Percentiles rank a stretch among this genome's conserved stretches.
These are phyloP conservation scores for Drosophila tristis DNA, from an alignment of 1,140 invertebrate species.

Conservation along the genomic window DNA sequence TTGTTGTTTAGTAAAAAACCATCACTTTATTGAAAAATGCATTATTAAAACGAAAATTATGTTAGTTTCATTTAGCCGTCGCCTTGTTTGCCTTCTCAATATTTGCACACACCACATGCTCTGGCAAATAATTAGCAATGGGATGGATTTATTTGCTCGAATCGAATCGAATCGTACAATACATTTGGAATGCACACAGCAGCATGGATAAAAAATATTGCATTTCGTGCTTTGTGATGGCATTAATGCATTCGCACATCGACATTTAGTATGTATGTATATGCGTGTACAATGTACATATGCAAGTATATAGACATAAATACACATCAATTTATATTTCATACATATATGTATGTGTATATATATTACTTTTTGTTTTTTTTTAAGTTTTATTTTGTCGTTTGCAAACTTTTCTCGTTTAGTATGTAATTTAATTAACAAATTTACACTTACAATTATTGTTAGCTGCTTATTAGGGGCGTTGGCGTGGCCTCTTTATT, in stretches of 20 bases:
- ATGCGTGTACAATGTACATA: slow-evolving; percentile 10
- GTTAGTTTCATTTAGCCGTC: slow-evolving; percentile 73
- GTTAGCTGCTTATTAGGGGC: slow-evolving; percentile 59
- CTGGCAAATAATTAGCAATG: slow-evolving; percentile 39
- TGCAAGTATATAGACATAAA: slow-evolving; percentile 39
- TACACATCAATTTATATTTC: slow-evolving; percentile 52
- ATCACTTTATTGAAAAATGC: slow-evolving; percentile 82
- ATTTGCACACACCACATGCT: slow-evolving; percentile 33
- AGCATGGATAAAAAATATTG: slow-evolving; percentile 58
- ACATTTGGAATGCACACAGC: slow-evolving; percentile 55
- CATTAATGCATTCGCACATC: slow-evolving; percentile 58
- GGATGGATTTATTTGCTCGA: slow-evolving; percentile 35
- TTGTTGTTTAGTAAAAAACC: slow-evolving; percentile 77
- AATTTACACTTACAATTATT: slow-evolving; percentile 74
- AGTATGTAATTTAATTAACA: slow-evolving; percentile 75
- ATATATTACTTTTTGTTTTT: slow-evolving; percentile 32
- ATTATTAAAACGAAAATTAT: slow-evolving; percentile 80
- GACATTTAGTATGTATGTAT: slow-evolving; percentile 31
- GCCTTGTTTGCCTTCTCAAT: slow-evolving; percentile 9
- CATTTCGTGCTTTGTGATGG: slow-evolving; percentile 41
- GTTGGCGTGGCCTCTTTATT: slow-evolving; percentile 16
- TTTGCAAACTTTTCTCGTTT: slow-evolving; percentile 62
- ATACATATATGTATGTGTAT: slow-evolving; percentile 31
- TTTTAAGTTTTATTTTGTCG: slow-evolving; percentile 23
- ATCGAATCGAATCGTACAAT: slow-evolving; percentile 50